phyloP scores from a whole-genome alignment of 2,888 invertebrate genomes.

The Melanargia galathea region DNA sequence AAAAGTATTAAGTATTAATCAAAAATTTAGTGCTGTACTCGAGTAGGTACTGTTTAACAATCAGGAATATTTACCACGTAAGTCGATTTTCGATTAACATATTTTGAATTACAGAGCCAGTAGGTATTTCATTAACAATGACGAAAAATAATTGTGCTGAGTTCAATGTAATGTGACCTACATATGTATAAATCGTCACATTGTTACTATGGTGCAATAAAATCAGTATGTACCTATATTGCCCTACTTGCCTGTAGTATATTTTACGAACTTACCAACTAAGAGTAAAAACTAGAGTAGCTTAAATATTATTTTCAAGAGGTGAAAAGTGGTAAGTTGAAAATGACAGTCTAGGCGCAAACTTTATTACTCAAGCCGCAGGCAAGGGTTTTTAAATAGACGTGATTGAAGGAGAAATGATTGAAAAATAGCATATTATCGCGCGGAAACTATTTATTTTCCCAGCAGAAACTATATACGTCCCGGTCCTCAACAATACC shows the following conservation, averaged over 20 bases:
- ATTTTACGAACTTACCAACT: too few species aligned
- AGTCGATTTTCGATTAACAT: not conserved
- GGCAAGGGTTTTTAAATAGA: too few species aligned
- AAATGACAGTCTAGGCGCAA: too few species aligned
- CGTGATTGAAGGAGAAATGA: too few species aligned
- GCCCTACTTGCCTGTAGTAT: not conserved
- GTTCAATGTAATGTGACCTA: conserved; percentile 6
- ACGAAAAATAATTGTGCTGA: conserved; percentile 9
- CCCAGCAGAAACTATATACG: too few species aligned
- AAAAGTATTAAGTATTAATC: not conserved
- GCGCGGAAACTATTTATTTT: too few species aligned
- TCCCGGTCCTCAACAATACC: too few species aligned
- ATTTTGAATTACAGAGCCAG: not conserved
- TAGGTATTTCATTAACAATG: not conserved
- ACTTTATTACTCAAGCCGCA: too few species aligned
- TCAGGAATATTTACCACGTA: not conserved
- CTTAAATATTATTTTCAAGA: too few species aligned
- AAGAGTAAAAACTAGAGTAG: too few species aligned
- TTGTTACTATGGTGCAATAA: not conserved
- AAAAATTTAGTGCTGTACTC: not conserved
- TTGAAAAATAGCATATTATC: too few species aligned
- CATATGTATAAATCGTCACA: not conserved
- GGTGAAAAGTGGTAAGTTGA: too few species aligned
- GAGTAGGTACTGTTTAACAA: not conserved
- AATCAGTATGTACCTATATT: not conserved